Base-by-base conservation (phyloP, 1,140 invertebrate species). In the Diuraphis noxia region DNA sequence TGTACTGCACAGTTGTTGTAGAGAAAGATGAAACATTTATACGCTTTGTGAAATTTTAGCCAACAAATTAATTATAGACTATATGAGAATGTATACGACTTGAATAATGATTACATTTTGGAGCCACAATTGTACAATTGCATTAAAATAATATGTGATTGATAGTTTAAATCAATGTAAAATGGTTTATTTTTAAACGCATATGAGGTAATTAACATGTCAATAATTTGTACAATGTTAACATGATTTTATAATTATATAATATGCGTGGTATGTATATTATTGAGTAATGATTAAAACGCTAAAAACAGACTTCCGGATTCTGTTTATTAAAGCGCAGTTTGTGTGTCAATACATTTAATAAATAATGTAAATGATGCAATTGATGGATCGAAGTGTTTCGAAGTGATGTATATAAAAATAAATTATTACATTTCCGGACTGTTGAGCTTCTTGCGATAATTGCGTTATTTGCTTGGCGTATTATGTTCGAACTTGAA, bases 321-420 rank as follows among this genome's bases (percentile, higher is more conserved):
- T 41, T 46, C 30, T 43, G 30, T 84, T 40, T 84, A 43, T 34
- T 41, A 46, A 84, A 84, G 17, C 82, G 36, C 10, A 82, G 19
- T n/a, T 6, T 43, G n/a, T 43, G 41, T 84, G 41, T 43, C 40
- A 84, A 84, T 84, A 84, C 40, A 43, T 84, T 46, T 84, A 84
- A 84, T 84, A 84, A 84, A 84, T 84, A 84, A 84, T n/a, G n/a
- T 84, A 84, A 84, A 84, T 34, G 46, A 84, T 43, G 41, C 41
- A 41, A 34, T 46, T 21, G 40, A 84, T 84, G 81, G 40, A 84
- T 43, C 19, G 10, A n/a, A 38, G 10, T 82, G 25, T 82, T 82
- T 82, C 40, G 23, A 41, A 43, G 81, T 82, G 81, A 41, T 41
- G 25, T 41, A n/a, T 41, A 82, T 41, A 25, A 72, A 72, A 72